Evolutionary conservation across 2,888 invertebrate genomes (phyloP), one percentile per base, ranked within the genome.

Genomic region (Patella depressa): DNA sequence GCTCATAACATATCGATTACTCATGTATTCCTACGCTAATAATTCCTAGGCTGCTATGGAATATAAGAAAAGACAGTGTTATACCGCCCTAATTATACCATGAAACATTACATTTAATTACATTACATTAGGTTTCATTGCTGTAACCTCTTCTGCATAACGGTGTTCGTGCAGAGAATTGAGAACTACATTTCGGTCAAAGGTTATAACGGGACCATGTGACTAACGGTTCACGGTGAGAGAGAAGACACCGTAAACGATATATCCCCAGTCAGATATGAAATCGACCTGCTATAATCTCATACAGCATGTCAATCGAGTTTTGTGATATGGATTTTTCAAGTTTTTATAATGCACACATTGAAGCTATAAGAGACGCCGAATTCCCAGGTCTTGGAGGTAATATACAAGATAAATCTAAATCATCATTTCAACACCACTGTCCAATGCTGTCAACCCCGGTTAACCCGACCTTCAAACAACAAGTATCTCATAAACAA

Each of bases 141-240:
- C 45, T 45, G 45, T 45, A 7, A 45, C 45, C 45, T 9, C 9
- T 45, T 45, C 45, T 45, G 9, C 45, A 45, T 7, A 45, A 45
- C 45, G 45, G 45, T 9, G 5, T 45, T 45, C 45, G 45, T 45
- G 45, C 45, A 9, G 45, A 45, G 45, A 45, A 45, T 45, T 24
- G 81, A 80, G 81, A 75, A 80, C 79, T 82, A 80, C 70, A 72
- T 83, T 76, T 75, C 45, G 82, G 83, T 83, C 82, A 85, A 81
- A 82, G 85, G 77, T 84, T 79, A 84, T 53, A 53, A 78, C 59
- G 59, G 17, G 73, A 71, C 76, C 76, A 79, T 54, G 54, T 79
- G 79, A 74, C 78, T 53, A 53, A 54, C 54, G 34, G 65, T 74
- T 65, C 15, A 78, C 72, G 65, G 24, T 65, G 24, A 65, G 24